A percentile compares a stretch with the other conserved stretches of the same genome.
phyloP scores from a whole-genome alignment of 2,797 vertebrate species.

The Paguma larvata region DNA sequence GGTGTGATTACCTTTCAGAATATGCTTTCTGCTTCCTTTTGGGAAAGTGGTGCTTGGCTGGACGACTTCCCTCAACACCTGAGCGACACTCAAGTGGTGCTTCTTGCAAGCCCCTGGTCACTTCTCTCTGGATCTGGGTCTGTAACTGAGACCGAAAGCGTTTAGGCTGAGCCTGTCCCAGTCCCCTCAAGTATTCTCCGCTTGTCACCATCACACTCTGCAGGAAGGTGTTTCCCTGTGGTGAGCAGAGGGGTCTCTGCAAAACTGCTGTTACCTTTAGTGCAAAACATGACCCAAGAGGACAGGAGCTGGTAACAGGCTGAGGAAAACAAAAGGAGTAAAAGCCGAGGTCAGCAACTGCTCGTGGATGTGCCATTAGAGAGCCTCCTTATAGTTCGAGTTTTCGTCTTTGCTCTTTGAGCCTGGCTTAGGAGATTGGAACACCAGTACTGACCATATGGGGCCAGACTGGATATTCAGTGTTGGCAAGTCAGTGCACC shows the following conservation, averaged over 20 bases:
- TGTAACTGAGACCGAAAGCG: too few species aligned
- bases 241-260: neutral
- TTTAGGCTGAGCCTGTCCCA: neutral
- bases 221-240: neutral
- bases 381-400: neutral
- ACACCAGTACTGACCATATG: too few species aligned
- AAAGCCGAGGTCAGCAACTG: neutral
- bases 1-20: neutral
- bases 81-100: neutral
- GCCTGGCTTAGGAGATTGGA: neutral
- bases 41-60: neutral
- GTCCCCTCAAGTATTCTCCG: neutral
- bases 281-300: neutral
- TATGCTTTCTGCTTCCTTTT: neutral
- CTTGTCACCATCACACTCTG: neutral
- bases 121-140: neutral
- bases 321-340: neutral
- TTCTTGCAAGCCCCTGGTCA: too few species aligned
- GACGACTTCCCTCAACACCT: neutral
- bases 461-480: neutral
- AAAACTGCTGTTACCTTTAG: neutral
- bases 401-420: neutral
- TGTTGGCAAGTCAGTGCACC: neutral
- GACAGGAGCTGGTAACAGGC: neutral
- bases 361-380: neutral